Percentiles rank a stretch among this genome's conserved stretches.
Conservation (phyloP, 2,797 vertebrate genomes). For the Streptopelia turtur region DNA sequence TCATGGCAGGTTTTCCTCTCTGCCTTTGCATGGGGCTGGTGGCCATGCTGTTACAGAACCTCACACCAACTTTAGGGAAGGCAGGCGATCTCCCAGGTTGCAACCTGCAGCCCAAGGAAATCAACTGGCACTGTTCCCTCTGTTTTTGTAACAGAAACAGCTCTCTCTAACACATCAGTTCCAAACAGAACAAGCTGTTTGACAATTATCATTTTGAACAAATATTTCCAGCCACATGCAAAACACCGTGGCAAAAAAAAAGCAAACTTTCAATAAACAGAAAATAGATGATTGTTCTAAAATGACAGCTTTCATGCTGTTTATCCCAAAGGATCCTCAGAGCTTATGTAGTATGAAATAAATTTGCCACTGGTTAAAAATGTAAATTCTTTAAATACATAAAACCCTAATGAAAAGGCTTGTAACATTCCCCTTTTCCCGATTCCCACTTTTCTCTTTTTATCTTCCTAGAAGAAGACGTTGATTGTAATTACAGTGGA, state of each 20-base stretch:
- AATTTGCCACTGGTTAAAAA: slow-evolving; percentile 69
- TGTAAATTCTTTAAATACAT: slow-evolving; percentile 72
- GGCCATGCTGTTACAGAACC: accelerated
- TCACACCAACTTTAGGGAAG: not conserved
- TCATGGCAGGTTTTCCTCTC: not conserved
- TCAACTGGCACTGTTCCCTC: not conserved
- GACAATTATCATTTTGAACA: slow-evolving; percentile 49
- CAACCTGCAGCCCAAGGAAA: not conserved
- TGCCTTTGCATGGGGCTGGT: not conserved
- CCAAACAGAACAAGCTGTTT: slow-evolving; percentile 20
- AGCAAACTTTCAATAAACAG: slow-evolving; percentile 60
- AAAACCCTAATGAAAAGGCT: slow-evolving; percentile 64
- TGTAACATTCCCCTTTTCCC: slow-evolving; percentile 63
- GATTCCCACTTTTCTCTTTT: slow-evolving; percentile 63
- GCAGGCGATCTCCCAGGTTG: not conserved
- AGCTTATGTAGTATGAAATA: slow-evolving; percentile 55
- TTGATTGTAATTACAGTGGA: slow-evolving; percentile 76
- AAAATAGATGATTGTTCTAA: slow-evolving; percentile 62
- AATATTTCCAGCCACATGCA: slow-evolving; percentile 52
- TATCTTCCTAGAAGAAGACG: slow-evolving; percentile 53
- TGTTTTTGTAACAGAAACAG: not conserved
- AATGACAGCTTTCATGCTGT: slow-evolving; percentile 60
- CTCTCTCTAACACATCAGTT: not conserved
- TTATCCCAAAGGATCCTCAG: slow-evolving; percentile 61
- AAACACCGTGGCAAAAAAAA: slow-evolving; percentile 42